Base-by-base conservation (phyloP, 2,797 vertebrate species). In the Peromyscus aztecus region DNA sequence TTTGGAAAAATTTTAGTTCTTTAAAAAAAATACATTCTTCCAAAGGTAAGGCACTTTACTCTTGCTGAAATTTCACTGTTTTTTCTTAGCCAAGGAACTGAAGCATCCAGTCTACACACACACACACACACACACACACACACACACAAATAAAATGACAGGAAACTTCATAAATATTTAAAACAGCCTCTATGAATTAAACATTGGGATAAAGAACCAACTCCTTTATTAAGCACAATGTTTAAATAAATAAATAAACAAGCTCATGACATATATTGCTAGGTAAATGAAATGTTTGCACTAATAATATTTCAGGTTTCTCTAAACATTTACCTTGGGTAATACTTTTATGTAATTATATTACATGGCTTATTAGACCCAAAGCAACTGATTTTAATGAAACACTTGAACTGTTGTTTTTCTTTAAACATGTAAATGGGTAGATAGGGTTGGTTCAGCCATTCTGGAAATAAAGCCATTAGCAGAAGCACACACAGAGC, bases 291-390 rank as follows among this genome's bases (percentile, higher is more conserved):
- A 96, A 71, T 97, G 92, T 97, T 97, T 98, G 96, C 96, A 98
- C 80, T 97, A 97, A 94, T 96, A 95, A 95, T 83, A 96, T 97
- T 98, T 98, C 96, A 93, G 75, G 83, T 95, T 98, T 98, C 96
- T 98, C 97, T 97, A 98, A 97, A 96, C 89, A 97, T 97, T 98
- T 98, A 96, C 96, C 96, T 97, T 97, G 89, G 85, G 89, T 98
- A 98, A 90, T 97, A 93, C 97, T 98, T 98, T 88, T 96, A 95
- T 87, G 92, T 71, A 95, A 97, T 94, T 96, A 61, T 94, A 96
- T 85, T 59, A 2, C 67, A 24, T 83, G 97, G 95, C 96, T 97
- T 97, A 94, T 97, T 97, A 97, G 67, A 94, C 46, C 67, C 69
- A 86, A 96, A 89, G 37, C 88, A 96, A 97, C 69, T 94, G 96